These are phyloP conservation scores for Sipha maydis DNA, from an alignment of 2,888 invertebrate species.

Conservation along the genomic window DNA sequence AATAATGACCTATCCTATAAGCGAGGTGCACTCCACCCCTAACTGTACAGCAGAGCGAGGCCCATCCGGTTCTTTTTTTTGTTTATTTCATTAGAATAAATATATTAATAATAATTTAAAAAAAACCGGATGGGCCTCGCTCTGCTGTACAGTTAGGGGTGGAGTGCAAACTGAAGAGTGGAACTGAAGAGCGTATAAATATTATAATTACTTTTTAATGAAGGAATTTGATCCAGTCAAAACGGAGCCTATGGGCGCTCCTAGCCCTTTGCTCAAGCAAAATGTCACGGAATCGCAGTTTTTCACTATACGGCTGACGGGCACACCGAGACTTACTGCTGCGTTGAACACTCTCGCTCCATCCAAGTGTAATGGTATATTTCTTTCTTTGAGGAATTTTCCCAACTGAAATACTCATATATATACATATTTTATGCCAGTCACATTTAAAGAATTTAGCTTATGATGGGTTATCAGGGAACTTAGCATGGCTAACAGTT, in stretches of 20 bases:
- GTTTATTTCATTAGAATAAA: too few species aligned
- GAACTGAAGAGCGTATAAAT: neutral
- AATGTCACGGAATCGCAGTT: slow-evolving; percentile 84
- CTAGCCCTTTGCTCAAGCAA: slow-evolving; percentile 92
- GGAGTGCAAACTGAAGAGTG: too few species aligned
- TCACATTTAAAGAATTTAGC: too few species aligned
- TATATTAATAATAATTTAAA: too few species aligned
- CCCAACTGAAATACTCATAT: slow-evolving; percentile 63
- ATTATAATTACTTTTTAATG: slow-evolving; percentile 73
- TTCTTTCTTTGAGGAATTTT: slow-evolving; percentile 65
- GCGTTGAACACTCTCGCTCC: slow-evolving; percentile 95
- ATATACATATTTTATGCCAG: neutral
- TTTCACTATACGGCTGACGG: slow-evolving; percentile 75
- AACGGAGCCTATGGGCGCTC: slow-evolving; percentile 89
- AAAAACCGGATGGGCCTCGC: too few species aligned
- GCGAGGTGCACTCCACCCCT: too few species aligned
- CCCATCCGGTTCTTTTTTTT: too few species aligned
- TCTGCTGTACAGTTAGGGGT: too few species aligned
- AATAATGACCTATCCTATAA: too few species aligned
- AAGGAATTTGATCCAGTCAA: slow-evolving; percentile 81
- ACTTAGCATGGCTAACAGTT: too few species aligned
- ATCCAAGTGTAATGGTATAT: slow-evolving; percentile 86
- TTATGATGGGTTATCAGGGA: too few species aligned
- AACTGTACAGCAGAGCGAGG: too few species aligned
- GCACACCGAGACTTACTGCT: slow-evolving; percentile 74